A percentile compares a stretch with the other conserved stretches of the same genome.
Conservation (phyloP, 2,113 vertebrate species). For the Pluvianellus socialis region DNA sequence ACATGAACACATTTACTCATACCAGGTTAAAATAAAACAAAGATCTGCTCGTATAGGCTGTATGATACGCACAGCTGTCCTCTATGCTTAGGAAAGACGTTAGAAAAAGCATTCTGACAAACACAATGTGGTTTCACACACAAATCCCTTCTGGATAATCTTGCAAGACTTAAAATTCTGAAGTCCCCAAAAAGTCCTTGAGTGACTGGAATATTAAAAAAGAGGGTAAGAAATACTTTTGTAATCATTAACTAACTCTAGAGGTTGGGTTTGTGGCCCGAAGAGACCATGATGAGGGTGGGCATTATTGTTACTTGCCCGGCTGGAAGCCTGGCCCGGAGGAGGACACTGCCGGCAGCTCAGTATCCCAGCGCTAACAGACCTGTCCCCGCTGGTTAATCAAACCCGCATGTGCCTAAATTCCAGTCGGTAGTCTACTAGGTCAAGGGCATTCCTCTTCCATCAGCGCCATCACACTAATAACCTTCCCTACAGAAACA, state of each 20-base stretch:
- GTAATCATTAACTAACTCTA: background rate
- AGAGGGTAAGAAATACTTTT: background rate
- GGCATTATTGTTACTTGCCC: rapidly evolving
- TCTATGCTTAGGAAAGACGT: background rate
- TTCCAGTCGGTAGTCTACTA: constrained; percentile 32
- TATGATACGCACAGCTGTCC: background rate
- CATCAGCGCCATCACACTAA: constrained; percentile 53
- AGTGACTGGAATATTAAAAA: background rate
- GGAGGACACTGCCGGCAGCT: background rate
- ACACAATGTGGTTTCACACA: background rate
- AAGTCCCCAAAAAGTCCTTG: background rate
- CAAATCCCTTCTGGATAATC: background rate
- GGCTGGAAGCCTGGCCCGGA: constrained; percentile 10
- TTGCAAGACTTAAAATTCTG: background rate
- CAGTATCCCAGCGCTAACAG: constrained; percentile 40
- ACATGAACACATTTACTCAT: background rate
- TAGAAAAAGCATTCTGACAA: background rate
- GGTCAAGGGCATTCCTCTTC: constrained; percentile 69
- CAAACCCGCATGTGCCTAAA: constrained; percentile 57
- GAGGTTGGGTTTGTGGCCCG: background rate
- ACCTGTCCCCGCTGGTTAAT: background rate
- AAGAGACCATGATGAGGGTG: background rate
- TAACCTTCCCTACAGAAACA: background rate
- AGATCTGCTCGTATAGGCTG: background rate
- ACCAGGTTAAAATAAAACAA: background rate